Evolutionary conservation across 1,140 invertebrate genomes (phyloP).

Genomic region (Drosophila pseudoananassae): DNA sequence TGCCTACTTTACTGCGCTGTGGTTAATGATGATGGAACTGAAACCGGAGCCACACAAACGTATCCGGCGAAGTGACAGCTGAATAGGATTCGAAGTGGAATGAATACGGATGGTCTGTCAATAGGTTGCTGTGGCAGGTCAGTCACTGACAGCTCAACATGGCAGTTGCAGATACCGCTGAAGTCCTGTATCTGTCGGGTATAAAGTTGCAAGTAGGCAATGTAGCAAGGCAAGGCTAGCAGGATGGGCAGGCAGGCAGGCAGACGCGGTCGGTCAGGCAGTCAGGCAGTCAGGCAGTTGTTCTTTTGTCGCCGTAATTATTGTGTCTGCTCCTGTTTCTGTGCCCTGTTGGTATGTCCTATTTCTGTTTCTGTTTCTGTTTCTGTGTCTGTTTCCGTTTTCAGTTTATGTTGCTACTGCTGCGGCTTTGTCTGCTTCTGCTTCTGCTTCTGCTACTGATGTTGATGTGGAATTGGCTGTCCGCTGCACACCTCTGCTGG

Average conservation of each 20-base stretch:
- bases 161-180: constrained; percentile 29
- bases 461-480: constrained; percentile 18
- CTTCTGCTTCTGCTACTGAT: background rate
- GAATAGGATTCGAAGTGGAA: constrained; percentile 13
- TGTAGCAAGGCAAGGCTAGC: background rate
- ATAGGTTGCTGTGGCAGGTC: constrained; percentile 21
- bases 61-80: constrained; percentile 15
- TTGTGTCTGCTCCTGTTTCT: constrained; percentile 28
- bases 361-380: constrained; percentile 18
- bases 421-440: constrained; percentile 18
- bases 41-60: constrained; percentile 16
- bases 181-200: background rate
- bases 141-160: constrained; percentile 26
- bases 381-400: background rate
- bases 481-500: constrained; percentile 73
- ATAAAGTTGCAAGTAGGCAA: constrained; percentile 5
- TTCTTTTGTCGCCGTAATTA: constrained; percentile 37
- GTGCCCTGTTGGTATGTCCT: background rate
- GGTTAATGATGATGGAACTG: background rate
- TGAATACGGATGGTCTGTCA: constrained; percentile 28
- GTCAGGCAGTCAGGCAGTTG: constrained; percentile 11
- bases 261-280: constrained; percentile 10
- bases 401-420: constrained; percentile 10
- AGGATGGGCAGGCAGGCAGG: constrained; percentile 1
- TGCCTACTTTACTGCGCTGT: constrained; percentile 15